Base-by-base conservation (phyloP, 2,888 invertebrate species). In the Panorpa germanica region DNA sequence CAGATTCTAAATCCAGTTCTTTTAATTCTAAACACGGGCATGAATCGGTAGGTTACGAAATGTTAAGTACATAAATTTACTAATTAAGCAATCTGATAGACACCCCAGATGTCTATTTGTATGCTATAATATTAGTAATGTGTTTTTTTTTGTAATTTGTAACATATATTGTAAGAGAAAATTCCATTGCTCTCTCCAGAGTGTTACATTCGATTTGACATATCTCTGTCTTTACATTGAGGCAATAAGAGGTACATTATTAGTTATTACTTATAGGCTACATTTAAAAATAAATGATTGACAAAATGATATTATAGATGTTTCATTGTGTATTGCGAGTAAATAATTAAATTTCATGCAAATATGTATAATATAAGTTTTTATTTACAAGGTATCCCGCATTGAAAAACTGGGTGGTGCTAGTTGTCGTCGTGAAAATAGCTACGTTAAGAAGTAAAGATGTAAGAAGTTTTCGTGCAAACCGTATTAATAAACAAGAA, bases 361-460 rank as follows among this genome's bases (percentile, higher is more conserved):
- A 13, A 8, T 3, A 2, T 32, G 10, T 18, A 25, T 8, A 17
- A 33, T 24, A 7, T 9, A 15, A 11, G 14, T 4, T 8, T 14
- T 32, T 8, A 8, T 19, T n/a, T 23, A 23, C 21, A 22, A 74
- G 72, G 69, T 75, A 4, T 83, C 81, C 28, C 64, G 88, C 21
- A 85, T 88, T 35, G 88, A 88, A 50, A 88, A 88, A 62, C 88
- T 96, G 18, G 98, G 96, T 17, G 90, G 93, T 3, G 83, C 83
- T 4, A 81, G 86, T 17, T 93, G 93, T 31, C 70, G 86, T 43
- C 91, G 91, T 16, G 93, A 95, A 56, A 93, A 96, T 52, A 88
- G 93, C 0, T 98, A 98, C 55, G 96, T 96, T 15, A 91, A 98
- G 45, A 48, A 96, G 96, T 55, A 96, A 96, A 65, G 96, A 98